phyloP scores from a whole-genome alignment of 2,888 invertebrate species.

The Coenonympha arcania region DNA sequence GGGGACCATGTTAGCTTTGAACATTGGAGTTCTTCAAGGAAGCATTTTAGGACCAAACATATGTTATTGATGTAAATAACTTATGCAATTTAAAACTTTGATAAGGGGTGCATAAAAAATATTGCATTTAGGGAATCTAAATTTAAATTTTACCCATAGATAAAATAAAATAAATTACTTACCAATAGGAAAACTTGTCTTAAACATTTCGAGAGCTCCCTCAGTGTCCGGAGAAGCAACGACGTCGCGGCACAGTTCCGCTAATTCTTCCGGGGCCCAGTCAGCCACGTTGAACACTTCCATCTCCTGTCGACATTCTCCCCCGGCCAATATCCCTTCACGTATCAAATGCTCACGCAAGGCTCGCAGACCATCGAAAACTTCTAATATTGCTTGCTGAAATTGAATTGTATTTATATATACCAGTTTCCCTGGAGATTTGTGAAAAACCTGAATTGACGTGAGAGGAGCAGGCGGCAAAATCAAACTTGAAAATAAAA shows the following conservation, averaged over 20 bases:
- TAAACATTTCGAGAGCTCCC: constrained; percentile 45
- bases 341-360: constrained; percentile 50
- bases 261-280: constrained; percentile 58
- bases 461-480: no score
- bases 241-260: constrained; percentile 53
- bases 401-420: constrained; percentile 21
- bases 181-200: constrained; percentile 46
- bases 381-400: constrained; percentile 57
- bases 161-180: constrained; percentile 14
- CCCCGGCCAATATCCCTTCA: constrained; percentile 45
- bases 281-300: constrained; percentile 62
- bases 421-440: no score
- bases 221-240: constrained; percentile 38
- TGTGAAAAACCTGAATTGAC: no score
- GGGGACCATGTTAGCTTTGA: no score
- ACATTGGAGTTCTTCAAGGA: no score
- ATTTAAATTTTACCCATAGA: no score
- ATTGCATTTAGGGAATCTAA: no score
- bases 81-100: no score
- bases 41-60: no score
- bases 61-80: no score
- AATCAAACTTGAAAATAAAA: no score
- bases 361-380: constrained; percentile 47
- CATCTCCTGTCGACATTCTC: constrained; percentile 49
- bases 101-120: no score